Base-by-base conservation (phyloP, 2,113 vertebrate genomes). In the Grus americana region DNA sequence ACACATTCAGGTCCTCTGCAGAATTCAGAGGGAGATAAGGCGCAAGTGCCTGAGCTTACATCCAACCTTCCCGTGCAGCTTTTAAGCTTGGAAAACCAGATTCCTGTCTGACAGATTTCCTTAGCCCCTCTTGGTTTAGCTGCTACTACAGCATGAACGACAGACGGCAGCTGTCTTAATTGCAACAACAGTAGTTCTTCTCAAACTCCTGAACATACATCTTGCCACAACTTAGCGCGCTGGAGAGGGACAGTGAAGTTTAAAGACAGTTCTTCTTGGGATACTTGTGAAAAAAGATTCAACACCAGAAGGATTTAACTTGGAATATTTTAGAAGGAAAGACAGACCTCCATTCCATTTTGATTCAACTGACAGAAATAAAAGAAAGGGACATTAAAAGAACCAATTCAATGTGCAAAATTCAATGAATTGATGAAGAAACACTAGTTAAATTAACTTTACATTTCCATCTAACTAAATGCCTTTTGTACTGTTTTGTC, bases 1-100 rank as follows among this genome's bases (percentile, higher is more conserved):
- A 5, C 34, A 50, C 0, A 0, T n/a, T 50, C 16, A 8, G 15
- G n/a, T 63, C 26, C 59, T 47, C 42, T 0, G 1, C 18, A 42
- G 61, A 70, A 59, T 36, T 54, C n/a, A 38, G 42, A 49, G 17
- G 26, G 29, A 50, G 34, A 24, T 12, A 46, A 68, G 14, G 16
- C 10, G 21, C 55, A 78, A 68, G 70, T 4, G 12, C 19, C 40
- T 19, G 29, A 79, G 16, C 13, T 63, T 65, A 72, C 10, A 47
- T 9, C 9, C 42, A 88, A 42, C 16, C 23, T 57, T 47, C 30
- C 38, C 1, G 0, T 11, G 32, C 42, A 90, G 61, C 16, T 71
- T n/a, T 55, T 68, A 30, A 68, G 27, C 21, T 16, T 46, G 47
- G 13, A 73, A 42, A 74, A 32, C 7, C 5, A 42, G n/a, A 46